Base-by-base conservation (phyloP, 1,140 invertebrate genomes). In the Pteromalus puparum region DNA sequence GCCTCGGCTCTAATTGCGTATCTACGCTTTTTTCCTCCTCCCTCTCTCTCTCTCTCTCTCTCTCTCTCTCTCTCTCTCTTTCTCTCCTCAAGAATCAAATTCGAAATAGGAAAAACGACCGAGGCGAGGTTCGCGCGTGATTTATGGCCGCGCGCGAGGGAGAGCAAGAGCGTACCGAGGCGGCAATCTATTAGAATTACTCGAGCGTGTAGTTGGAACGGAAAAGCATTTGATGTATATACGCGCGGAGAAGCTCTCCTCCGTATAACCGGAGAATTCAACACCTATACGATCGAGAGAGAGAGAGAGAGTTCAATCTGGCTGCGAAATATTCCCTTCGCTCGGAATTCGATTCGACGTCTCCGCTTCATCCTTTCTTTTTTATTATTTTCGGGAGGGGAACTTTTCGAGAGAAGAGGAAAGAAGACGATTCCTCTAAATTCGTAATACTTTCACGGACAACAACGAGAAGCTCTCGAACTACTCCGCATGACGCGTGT, bases 141-240 rank as follows among this genome's bases (percentile, higher is more conserved):
- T 83, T 83, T 83, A 83, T 77, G 15, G 53, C 18, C 21, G n/a
- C n/a, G n/a, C n/a, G n/a, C n/a, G 48, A 46, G 9, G 74, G 26
- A 68, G 74, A 61, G 4, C 30, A 34, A 34, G 65, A 42, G 68
- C 61, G 68, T 77, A 79, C 82, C 81, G 65, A 38, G 48, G 75
- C 83, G 78, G 84, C 89, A 86, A 89, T 90, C 88, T 89, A 88
- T 90, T 89, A 88, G 88, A 90, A 88, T 89, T 90, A 90, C 89
- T 87, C 84, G 86, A 85, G 61, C 86, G 74, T 75, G 85, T 87
- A 87, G 85, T 85, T 83, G 81, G 76, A 74, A 82, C 70, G 87
- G 82, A 83, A 84, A 86, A 86, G 80, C 80, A 83, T 86, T 89
- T 89, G 88, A 89, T 85, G 83, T 84, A 87, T 74, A 79, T 75